Percentiles rank a stretch among this genome's conserved stretches.
phyloP scores from a whole-genome alignment of 2,888 invertebrate species.

The Keiferia lycopersicella region DNA sequence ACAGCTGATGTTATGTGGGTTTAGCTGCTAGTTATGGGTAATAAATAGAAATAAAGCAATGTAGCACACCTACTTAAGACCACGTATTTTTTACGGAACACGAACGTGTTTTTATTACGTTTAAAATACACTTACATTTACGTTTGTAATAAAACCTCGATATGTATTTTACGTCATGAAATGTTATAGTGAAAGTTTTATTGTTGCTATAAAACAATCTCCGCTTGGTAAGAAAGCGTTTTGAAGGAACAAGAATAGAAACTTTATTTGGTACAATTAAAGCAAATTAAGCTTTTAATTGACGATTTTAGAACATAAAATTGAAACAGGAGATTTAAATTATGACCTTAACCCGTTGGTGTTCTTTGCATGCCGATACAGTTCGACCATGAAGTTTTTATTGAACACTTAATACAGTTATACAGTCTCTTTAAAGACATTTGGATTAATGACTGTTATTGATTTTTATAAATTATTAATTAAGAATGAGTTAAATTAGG shows the following conservation, averaged over 20 bases:
- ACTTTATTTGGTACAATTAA: neutral
- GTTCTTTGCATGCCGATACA: too few species aligned
- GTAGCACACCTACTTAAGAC: neutral
- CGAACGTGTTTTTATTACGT: neutral
- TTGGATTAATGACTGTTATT: too few species aligned
- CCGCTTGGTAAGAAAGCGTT: neutral
- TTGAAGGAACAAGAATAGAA: neutral
- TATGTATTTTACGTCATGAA: conserved; percentile 5
- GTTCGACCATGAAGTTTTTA: too few species aligned
- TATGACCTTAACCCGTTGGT: too few species aligned
- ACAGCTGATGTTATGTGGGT: too few species aligned
- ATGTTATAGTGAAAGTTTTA: conserved; percentile 6
- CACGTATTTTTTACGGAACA: neutral
- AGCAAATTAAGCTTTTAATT: neutral
- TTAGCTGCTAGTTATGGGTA: neutral
- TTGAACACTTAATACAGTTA: too few species aligned
- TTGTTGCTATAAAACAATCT: neutral
- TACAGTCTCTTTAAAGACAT: too few species aligned
- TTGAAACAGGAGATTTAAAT: too few species aligned
- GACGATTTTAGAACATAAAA: too few species aligned
- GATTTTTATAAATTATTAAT: too few species aligned
- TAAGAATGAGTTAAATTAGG: too few species aligned
- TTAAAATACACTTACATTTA: conserved; percentile 6
- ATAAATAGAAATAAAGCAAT: neutral
- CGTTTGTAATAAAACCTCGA: neutral